A percentile compares a stretch with the other conserved stretches of the same genome.
These are phyloP conservation scores for Popillia japonica DNA, from an alignment of 1,140 invertebrate species.

Conservation along the genomic window DNA sequence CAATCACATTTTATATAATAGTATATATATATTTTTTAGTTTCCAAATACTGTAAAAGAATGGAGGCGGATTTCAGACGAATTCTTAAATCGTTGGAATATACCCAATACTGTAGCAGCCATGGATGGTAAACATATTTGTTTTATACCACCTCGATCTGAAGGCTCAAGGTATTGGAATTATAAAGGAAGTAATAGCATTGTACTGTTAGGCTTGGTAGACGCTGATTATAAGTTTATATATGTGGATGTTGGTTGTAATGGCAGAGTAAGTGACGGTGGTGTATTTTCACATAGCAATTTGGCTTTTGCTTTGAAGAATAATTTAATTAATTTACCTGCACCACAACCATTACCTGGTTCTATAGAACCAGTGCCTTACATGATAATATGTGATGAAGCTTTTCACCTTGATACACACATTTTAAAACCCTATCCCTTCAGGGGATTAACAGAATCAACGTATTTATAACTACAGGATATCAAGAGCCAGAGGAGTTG, in stretches of 20 bases:
- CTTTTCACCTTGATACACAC: too few species aligned
- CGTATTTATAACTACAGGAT: too few species aligned
- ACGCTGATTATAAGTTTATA: constrained; percentile 56
- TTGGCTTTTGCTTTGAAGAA: constrained; percentile 41
- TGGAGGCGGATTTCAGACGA: neutral
- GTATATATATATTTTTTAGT: neutral
- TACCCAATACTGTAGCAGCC: neutral
- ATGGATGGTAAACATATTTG: constrained; percentile 17
- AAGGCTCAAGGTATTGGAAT: constrained; percentile 40
- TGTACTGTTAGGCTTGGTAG: constrained; percentile 53
- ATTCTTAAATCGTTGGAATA: constrained; percentile 26
- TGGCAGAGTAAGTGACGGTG: constrained; percentile 54
- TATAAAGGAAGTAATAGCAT: constrained; percentile 45
- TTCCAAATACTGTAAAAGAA: neutral
- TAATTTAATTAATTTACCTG: neutral
- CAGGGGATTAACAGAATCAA: too few species aligned
- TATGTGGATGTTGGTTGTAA: constrained; percentile 53
- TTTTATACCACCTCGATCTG: neutral
- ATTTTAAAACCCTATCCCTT: too few species aligned
- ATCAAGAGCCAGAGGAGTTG: too few species aligned
- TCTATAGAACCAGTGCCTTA: too few species aligned
- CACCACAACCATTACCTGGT: too few species aligned
- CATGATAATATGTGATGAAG: too few species aligned
- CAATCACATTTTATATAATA: neutral
- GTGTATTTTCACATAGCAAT: constrained; percentile 48